Evolutionary conservation across 2,113 vertebrate species (phyloP).

Genomic region (Felis chaus): DNA sequence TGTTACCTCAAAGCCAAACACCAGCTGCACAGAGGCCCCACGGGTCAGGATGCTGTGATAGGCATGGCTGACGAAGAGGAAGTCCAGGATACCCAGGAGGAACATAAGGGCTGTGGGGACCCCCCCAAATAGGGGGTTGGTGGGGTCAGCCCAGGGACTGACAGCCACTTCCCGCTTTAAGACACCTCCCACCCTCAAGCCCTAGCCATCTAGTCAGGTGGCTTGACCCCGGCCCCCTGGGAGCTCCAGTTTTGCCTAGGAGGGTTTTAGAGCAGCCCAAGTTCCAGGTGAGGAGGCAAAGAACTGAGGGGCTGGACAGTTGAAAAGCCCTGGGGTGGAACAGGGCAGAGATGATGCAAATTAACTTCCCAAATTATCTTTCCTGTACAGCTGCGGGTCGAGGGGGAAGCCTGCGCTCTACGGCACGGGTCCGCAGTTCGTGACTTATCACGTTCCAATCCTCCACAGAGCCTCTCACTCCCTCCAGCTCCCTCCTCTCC

Average conservation of each 20-base stretch:
- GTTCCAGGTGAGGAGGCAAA: constrained; percentile 38
- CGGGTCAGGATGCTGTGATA: constrained; percentile 96
- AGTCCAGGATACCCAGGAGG: constrained; percentile 92
- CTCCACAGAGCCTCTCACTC: neutral
- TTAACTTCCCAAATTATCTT: constrained; percentile 70
- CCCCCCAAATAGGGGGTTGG: neutral
- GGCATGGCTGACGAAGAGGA: constrained; percentile 95
- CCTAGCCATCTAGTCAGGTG: neutral
- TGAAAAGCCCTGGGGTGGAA: constrained; percentile 68
- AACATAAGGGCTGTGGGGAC: constrained; percentile 86
- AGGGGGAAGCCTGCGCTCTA: neutral
- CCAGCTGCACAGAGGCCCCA: constrained; percentile 96
- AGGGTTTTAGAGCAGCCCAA: constrained; percentile 7
- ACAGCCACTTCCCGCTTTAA: neutral
- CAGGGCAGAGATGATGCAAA: constrained; percentile 76
- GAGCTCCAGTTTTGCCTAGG: neutral
- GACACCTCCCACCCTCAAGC: neutral
- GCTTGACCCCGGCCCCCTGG: constrained; percentile 1
- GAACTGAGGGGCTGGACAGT: constrained; percentile 20
- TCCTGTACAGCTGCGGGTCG: constrained; percentile 66
- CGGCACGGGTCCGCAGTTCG: neutral
- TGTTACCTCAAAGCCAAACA: constrained; percentile 96
- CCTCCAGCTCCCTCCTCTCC: neutral
- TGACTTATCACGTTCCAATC: neutral
- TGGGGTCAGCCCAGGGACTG: constrained; percentile 16